Evolutionary conservation across 1,140 invertebrate species (phyloP).

Genomic region (Drosophila ananassae): DNA sequence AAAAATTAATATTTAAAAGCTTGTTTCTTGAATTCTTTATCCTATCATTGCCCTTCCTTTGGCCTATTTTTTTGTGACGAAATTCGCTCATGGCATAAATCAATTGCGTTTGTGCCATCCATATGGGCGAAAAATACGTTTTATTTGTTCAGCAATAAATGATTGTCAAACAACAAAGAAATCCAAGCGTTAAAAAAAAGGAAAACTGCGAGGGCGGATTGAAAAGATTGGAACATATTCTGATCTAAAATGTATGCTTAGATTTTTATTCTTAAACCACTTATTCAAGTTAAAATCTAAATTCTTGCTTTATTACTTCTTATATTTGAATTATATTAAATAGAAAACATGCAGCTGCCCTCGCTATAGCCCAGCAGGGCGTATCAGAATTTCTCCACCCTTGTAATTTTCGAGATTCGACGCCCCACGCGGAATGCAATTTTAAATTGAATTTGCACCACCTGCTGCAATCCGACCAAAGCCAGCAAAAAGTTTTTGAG

Average conservation of each 20-base stretch:
- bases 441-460: conserved; percentile 74
- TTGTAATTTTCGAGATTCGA: not conserved
- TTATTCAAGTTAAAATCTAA: too few relatives aligned
- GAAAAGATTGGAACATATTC: too few relatives aligned
- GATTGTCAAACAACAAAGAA: conserved; percentile 42
- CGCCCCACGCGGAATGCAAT: conserved; percentile 45
- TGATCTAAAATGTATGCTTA: too few relatives aligned
- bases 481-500: conserved; percentile 3
- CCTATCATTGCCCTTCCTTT: conserved; percentile 5
- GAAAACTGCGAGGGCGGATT: conserved; percentile 32
- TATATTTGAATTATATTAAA: not conserved
- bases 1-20: not conserved
- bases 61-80: conserved; percentile 18
- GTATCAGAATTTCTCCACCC: not conserved
- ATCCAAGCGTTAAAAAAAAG: conserved; percentile 28
- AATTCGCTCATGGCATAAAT: conserved; percentile 46
- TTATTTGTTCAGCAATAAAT: conserved; percentile 67
- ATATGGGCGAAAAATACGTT: conserved; percentile 60
- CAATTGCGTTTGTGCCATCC: conserved; percentile 58
- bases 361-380: conserved; percentile 24
- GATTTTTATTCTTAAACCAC: too few relatives aligned
- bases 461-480: conserved; percentile 35
- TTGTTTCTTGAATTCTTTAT: not conserved
- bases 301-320: too few relatives aligned
- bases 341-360: conserved; percentile 4